Conservation (phyloP, 2,888 invertebrate species). For the Pardosa pseudoannulata region DNA sequence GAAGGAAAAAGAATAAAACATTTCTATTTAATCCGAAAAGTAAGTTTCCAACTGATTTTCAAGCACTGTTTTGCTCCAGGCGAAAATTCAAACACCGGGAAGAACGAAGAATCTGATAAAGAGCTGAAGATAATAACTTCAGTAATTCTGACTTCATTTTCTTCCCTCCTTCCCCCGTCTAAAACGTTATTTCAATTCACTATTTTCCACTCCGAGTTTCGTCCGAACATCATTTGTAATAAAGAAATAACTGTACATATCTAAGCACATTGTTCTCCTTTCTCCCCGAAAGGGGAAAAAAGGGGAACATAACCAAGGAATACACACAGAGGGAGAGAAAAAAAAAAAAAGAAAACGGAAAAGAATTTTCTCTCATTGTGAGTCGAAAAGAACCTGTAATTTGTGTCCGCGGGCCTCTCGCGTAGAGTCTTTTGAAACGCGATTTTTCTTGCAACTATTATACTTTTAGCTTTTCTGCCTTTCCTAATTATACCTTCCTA, state of each 20-base stretch:
- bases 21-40: too few species aligned
- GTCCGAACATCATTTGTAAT: not conserved
- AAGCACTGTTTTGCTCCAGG: too few species aligned
- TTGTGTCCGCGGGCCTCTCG: conserved; percentile 61
- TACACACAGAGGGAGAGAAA: not conserved
- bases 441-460: conserved; percentile 35
- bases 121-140: not conserved
- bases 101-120: too few species aligned
- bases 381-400: conserved; percentile 66
- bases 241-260: conserved; percentile 14
- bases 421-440: conserved; percentile 40
- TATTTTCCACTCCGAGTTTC: not conserved
- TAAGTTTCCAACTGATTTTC: too few species aligned
- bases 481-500: conserved; percentile 62
- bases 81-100: too few species aligned
- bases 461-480: conserved; percentile 6
- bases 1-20: too few species aligned
- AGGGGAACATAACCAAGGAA: conserved; percentile 22
- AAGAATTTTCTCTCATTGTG: conserved; percentile 60
- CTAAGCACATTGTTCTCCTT: not conserved
- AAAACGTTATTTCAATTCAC: not conserved
- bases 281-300: not conserved
- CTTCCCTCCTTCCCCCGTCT: not conserved
- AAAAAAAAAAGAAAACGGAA: conserved; percentile 37
- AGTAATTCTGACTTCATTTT: not conserved